Evolutionary conservation across 2,797 vertebrate genomes (phyloP).

Genomic region (Bovichtus variegatus): DNA sequence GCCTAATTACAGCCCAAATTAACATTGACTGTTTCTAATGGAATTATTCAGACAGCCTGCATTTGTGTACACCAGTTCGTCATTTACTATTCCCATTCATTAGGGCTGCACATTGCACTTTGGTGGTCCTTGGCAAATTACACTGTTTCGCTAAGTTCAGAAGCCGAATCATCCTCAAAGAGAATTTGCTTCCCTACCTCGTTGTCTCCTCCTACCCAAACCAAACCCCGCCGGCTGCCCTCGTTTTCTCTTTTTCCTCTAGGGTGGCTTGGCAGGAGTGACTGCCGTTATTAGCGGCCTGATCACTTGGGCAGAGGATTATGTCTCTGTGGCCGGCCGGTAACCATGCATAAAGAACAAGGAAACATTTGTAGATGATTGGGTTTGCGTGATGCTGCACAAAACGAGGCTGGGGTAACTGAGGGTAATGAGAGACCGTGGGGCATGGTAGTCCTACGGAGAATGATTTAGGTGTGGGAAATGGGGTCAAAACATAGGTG

Average conservation of each 20-base stretch:
- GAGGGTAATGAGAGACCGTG: conserved; percentile 48
- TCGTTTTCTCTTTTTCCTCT: conserved; percentile 9
- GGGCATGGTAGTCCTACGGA: conserved; percentile 20
- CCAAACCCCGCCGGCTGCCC: conserved; percentile 11
- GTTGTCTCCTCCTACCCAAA: conserved; percentile 31
- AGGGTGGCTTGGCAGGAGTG: conserved; percentile 48
- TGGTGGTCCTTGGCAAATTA: conserved; percentile 65
- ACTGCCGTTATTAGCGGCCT: conserved; percentile 48
- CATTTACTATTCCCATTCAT: conserved; percentile 75
- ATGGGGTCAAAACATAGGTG: conserved; percentile 48
- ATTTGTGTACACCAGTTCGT: conserved; percentile 73
- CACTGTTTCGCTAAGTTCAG: conserved; percentile 56
- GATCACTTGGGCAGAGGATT: conserved; percentile 57
- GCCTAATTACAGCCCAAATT: conserved; percentile 80
- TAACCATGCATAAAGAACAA: conserved; percentile 45
- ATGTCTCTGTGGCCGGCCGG: conserved; percentile 29
- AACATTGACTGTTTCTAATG: conserved; percentile 83
- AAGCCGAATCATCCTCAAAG: conserved; percentile 65
- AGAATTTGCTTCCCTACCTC: conserved; percentile 33
- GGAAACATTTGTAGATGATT: conserved; percentile 44
- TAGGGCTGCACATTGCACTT: conserved; percentile 67
- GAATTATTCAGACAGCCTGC: conserved; percentile 78
- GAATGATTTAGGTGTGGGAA: conserved; percentile 38
- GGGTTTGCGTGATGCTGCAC: conserved; percentile 22
- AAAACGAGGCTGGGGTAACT: conserved; percentile 38